Evolutionary conservation across 2,113 vertebrate species (phyloP).

Genomic region (Gavialis gangeticus): DNA sequence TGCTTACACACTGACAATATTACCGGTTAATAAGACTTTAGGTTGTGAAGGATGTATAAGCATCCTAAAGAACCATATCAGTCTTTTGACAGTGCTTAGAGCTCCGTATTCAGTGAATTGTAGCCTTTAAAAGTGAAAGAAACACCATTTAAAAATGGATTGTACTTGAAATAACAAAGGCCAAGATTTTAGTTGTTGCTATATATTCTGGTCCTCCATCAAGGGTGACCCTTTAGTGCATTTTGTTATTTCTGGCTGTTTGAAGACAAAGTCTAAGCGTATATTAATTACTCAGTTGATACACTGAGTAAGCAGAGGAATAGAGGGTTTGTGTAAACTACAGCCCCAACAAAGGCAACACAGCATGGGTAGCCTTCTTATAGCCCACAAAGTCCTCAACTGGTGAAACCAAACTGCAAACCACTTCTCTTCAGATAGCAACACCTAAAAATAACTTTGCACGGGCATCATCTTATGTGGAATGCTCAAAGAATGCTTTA

Average conservation of each 20-base stretch:
- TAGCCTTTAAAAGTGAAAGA: background rate
- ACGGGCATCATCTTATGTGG: background rate
- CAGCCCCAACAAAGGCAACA: constrained; percentile 23
- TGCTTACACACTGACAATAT: background rate
- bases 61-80: background rate
- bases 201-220: background rate
- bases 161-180: background rate
- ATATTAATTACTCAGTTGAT: constrained; percentile 6
- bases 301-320: constrained; percentile 19
- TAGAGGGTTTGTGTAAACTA: constrained; percentile 24
- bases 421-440: constrained; percentile 65
- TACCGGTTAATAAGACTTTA: background rate
- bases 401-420: constrained; percentile 60
- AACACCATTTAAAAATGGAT: background rate
- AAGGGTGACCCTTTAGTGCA: background rate
- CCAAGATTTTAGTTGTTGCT: background rate
- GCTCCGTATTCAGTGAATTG: background rate
- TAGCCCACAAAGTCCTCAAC: constrained; percentile 49
- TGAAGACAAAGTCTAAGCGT: background rate
- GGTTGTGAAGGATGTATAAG: background rate
- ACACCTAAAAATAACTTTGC: constrained; percentile 45
- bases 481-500: background rate
- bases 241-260: background rate
- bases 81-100: background rate
- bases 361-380: constrained; percentile 57